These are phyloP conservation scores for Tillus elongatus DNA, from an alignment of 2,888 invertebrate genomes.

Conservation along the genomic window DNA sequence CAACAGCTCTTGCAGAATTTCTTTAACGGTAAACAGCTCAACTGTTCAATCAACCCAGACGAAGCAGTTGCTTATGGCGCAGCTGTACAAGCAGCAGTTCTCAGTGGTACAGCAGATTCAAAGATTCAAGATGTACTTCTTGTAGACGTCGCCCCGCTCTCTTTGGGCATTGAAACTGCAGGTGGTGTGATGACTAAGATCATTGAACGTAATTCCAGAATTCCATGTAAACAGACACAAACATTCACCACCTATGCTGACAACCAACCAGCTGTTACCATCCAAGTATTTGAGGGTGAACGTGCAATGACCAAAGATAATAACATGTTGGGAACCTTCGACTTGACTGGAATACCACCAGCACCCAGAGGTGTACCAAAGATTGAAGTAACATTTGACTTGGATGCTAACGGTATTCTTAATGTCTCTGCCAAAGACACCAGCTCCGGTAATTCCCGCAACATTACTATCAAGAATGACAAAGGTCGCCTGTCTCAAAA, in stretches of 20 bases:
- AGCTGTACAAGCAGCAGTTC: constrained; percentile 36
- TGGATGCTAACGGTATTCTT: constrained; percentile 68
- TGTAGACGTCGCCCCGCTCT: constrained; percentile 61
- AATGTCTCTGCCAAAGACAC: constrained; percentile 48
- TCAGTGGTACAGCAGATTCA: constrained; percentile 48
- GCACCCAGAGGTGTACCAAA: constrained; percentile 47
- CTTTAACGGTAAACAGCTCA: constrained; percentile 52
- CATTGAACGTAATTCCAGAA: constrained; percentile 60
- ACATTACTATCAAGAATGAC: constrained; percentile 77
- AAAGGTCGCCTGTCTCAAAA: constrained; percentile 71
- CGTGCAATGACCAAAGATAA: constrained; percentile 91
- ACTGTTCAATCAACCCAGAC: constrained; percentile 38
- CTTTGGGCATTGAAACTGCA: constrained; percentile 70
- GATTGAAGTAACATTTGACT: constrained; percentile 56
- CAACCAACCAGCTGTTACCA: constrained; percentile 55
- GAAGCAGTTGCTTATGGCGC: constrained; percentile 40
- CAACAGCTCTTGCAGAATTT: constrained; percentile 65
- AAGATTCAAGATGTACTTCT: constrained; percentile 65
- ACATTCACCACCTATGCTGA: constrained; percentile 60
- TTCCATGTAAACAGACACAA: constrained; percentile 60
- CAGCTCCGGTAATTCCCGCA: constrained; percentile 56
- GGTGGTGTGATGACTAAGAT: constrained; percentile 71
- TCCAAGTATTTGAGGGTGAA: constrained; percentile 60
- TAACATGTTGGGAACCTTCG: constrained; percentile 65
- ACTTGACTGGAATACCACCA: constrained; percentile 47